Conservation (phyloP, 2,797 vertebrate species). For the Peromyscus nudipes region DNA sequence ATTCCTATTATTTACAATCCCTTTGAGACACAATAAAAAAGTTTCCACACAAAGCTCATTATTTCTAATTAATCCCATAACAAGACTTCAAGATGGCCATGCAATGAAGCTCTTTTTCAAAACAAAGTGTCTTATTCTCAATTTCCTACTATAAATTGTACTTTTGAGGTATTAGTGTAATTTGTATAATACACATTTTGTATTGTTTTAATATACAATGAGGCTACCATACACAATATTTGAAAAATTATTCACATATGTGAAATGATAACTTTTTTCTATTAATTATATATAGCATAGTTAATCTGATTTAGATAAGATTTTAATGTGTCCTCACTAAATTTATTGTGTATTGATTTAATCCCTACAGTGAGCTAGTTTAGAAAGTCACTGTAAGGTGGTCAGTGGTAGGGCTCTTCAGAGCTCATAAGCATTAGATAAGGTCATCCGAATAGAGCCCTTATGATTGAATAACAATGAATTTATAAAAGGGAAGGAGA, state of each 20-base stretch:
- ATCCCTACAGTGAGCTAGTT: fast-evolving
- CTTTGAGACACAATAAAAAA: slow-evolving; percentile 76
- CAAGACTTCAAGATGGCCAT: slow-evolving; percentile 65
- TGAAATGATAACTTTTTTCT: slow-evolving; percentile 52
- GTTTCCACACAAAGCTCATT: slow-evolving; percentile 79
- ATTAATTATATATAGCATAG: slow-evolving; percentile 53
- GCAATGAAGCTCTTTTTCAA: slow-evolving; percentile 63
- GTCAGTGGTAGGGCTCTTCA: background rate
- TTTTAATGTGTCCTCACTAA: background rate
- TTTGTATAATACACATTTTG: slow-evolving; percentile 49
- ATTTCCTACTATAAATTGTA: slow-evolving; percentile 69
- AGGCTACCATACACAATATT: background rate
- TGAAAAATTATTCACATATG: slow-evolving; percentile 67
- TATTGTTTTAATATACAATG: slow-evolving; percentile 60
- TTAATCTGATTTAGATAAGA: background rate
- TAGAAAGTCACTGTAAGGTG: background rate
- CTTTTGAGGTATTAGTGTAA: slow-evolving; percentile 66
- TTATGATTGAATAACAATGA: background rate
- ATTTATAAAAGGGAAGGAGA: background rate
- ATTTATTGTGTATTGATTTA: background rate
- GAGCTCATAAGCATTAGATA: background rate
- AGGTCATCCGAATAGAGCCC: fast-evolving
- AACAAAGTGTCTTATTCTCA: slow-evolving; percentile 59
- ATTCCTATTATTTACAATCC: slow-evolving; percentile 82
- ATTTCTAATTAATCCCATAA: slow-evolving; percentile 82